A percentile compares a stretch with the other conserved stretches of the same genome.
These are phyloP conservation scores for Rousettus madagascariensis DNA, from an alignment of 2,797 vertebrate genomes.

Conservation along the genomic window DNA sequence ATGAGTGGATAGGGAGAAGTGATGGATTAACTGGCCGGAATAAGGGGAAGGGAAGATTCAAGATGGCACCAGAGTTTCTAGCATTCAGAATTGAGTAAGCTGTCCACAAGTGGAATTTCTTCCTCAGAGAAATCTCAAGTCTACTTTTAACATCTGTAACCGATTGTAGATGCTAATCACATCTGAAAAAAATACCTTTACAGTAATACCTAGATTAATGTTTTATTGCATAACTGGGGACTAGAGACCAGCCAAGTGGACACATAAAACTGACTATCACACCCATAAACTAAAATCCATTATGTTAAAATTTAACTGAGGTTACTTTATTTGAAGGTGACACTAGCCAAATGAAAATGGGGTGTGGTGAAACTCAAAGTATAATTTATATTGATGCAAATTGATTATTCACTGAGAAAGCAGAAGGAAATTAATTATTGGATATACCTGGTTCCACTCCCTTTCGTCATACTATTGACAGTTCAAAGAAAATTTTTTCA, in stretches of 20 bases:
- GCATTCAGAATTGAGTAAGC: background rate
- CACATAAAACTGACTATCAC: background rate
- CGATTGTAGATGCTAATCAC: background rate
- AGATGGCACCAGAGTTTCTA: background rate
- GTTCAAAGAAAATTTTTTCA: slow-evolving; percentile 35
- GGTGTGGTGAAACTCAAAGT: background rate
- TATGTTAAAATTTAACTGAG: slow-evolving; percentile 34
- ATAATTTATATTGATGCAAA: background rate
- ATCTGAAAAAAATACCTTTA: background rate
- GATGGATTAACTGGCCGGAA: background rate
- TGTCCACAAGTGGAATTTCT: background rate
- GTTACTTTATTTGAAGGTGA: slow-evolving; percentile 33
- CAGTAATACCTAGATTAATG: background rate
- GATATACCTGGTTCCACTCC: background rate
- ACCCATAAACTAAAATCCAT: background rate
- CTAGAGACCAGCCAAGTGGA: background rate
- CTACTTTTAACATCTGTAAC: background rate
- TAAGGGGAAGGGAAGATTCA: background rate
- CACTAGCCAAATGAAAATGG: background rate
- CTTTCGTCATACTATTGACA: background rate
- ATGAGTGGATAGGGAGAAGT: background rate
- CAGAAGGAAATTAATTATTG: slow-evolving; percentile 32
- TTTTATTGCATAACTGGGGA: background rate
- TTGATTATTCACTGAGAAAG: slow-evolving; percentile 23
- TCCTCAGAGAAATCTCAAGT: background rate